Conservation (phyloP, 2,797 vertebrate genomes). For the Chaetodon trifasciatus region DNA sequence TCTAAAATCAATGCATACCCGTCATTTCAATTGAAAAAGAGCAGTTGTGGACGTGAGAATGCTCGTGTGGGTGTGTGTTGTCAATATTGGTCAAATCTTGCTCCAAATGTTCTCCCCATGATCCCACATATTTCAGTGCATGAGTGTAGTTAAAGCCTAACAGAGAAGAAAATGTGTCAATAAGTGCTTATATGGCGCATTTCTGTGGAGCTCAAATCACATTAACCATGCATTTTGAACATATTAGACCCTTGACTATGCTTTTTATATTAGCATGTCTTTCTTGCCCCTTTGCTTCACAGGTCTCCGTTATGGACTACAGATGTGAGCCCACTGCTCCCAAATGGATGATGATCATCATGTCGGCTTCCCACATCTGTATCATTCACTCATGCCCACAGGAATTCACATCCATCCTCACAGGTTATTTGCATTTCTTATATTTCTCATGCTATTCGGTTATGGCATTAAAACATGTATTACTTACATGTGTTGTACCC, state of each 20-base stretch:
- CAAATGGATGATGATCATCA: slow-evolving; percentile 69
- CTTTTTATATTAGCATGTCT: slow-evolving; percentile 12
- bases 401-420: slow-evolving; percentile 20
- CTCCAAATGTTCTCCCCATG: slow-evolving; percentile 2
- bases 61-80: slow-evolving; percentile 2
- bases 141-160: not conserved
- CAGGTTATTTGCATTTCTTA: slow-evolving; percentile 70
- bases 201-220: not conserved
- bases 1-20: not conserved
- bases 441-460: not conserved
- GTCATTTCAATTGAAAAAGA: not conserved
- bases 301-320: slow-evolving; percentile 61
- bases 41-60: not conserved
- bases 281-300: slow-evolving; percentile 30
- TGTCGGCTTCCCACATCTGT: slow-evolving; percentile 40
- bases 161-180: not conserved
- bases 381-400: slow-evolving; percentile 23
- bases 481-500: not conserved
- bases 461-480: not conserved
- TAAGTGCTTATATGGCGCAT: not conserved
- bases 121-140: slow-evolving; percentile 2
- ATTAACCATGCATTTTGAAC: not conserved
- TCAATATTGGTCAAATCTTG: not conserved
- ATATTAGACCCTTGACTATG: not conserved
- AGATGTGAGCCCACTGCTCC: slow-evolving; percentile 47